A percentile compares a stretch with the other conserved stretches of the same genome.
These are phyloP conservation scores for Micromussa lordhowensis DNA, from an alignment of 92 coral and sea anemone genomes.

Conservation along the genomic window DNA sequence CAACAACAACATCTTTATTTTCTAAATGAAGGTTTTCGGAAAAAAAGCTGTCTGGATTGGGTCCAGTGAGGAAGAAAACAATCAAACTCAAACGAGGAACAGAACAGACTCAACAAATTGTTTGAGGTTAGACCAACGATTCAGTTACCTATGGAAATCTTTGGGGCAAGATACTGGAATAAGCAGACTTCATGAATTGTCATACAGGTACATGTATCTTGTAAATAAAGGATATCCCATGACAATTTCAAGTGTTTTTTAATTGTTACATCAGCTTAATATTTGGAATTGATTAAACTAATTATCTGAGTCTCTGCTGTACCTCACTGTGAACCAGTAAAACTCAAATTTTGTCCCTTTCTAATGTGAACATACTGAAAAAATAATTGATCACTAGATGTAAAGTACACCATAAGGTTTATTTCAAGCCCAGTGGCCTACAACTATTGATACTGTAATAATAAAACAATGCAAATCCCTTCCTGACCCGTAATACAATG, in stretches of 20 bases:
- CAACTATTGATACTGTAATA: neutral
- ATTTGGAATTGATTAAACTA: slow-evolving; percentile 5
- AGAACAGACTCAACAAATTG: neutral
- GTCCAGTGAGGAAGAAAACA: slow-evolving; percentile 6
- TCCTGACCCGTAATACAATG: slow-evolving; percentile 14
- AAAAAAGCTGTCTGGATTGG: slow-evolving; percentile 10
- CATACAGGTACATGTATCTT: slow-evolving; percentile 4
- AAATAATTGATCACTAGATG: neutral
- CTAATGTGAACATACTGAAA: slow-evolving; percentile 13
- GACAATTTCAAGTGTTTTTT: neutral
- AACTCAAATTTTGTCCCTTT: neutral
- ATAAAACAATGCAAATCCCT: slow-evolving; percentile 11
- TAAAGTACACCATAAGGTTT: slow-evolving; percentile 4
- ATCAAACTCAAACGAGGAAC: slow-evolving; percentile 13
- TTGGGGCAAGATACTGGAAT: slow-evolving; percentile 11
- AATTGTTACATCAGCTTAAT: slow-evolving; percentile 13
- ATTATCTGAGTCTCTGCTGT: slow-evolving; percentile 6
- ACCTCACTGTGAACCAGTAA: neutral
- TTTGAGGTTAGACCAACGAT: slow-evolving; percentile 6
- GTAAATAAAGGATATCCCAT: slow-evolving; percentile 10
- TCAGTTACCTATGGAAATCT: neutral
- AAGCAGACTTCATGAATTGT: slow-evolving; percentile 10
- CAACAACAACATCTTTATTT: neutral
- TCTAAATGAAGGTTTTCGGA: neutral
- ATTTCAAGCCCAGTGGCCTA: slow-evolving; percentile 9